Evolutionary conservation across 1,140 invertebrate species (phyloP), one percentile per base, ranked within the genome.

Genomic region (Anadara kagoshimensis): DNA sequence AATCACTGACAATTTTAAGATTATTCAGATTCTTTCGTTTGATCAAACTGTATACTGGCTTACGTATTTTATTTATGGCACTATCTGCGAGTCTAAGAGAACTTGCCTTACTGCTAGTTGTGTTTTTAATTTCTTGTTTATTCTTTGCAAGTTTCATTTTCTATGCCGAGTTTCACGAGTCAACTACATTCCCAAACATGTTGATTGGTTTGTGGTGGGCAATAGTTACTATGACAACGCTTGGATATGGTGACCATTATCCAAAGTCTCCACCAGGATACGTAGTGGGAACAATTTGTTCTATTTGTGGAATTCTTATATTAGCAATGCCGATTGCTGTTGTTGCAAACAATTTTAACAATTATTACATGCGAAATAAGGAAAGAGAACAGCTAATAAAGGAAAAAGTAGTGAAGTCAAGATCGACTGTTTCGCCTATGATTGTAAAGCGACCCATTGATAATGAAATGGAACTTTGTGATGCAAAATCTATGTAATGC

Each of bases 221-320:
- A 5, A 79, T 90, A 10, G 90, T 91, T 70, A 91, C 91, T 61
- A 90, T 90, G 87, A 90, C 89, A 58, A 90, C 89, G 0, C 89
- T 90, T 12, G 90, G 90, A 7, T 91, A 91, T 74, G 90, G 90
- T 22, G 90, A 91, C 72, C 75, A 69, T 65, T 81, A 83, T 64
- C 87, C 87, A 8, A 78, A 66, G n/a, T 76, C 83, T 7, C 36
- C 59, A 0, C 47, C 57, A 0, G 86, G 86, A 20, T 85, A 86
- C 57, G 26, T 85, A 10, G 67, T 87, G 47, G 87, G 84, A 0
- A 71, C 76, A 0, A 16, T 81, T n/a, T 80, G 97, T 94, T 98
- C 97, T 93, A 96, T 99, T 92, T 98, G 96, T 93, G 98, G 98
- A 92, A 96, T 99, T 90, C 93, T 99, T 92, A 96, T 99, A 92